Percentiles rank a stretch among this genome's conserved stretches.
These are phyloP conservation scores for Axinella damicornis DNA, from an alignment of 37 sponge, comb jelly and placozoan genomes.

Conservation along the genomic window DNA sequence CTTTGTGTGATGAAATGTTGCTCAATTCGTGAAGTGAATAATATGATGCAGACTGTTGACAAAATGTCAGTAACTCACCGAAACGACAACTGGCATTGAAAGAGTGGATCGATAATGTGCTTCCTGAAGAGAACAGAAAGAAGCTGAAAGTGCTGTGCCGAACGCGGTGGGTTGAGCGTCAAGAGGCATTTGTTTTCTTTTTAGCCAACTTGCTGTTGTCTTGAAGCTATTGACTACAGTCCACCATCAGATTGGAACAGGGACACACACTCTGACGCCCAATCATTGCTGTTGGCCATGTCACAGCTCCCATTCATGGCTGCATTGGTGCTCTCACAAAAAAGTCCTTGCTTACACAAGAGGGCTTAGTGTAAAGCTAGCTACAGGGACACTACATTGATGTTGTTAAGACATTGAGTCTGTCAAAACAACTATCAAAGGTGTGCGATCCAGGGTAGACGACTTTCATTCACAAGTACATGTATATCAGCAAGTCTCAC, in stretches of 20 bases:
- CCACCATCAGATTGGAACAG: slow-evolving; percentile 37
- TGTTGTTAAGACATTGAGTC: slow-evolving; percentile 61
- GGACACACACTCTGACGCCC: slow-evolving; percentile 67
- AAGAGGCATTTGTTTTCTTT: too few relatives aligned
- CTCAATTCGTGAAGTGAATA: slow-evolving; percentile 29
- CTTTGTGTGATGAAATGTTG: slow-evolving; percentile 64
- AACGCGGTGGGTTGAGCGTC: too few relatives aligned
- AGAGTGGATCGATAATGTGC: too few relatives aligned
- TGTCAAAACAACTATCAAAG: slow-evolving; percentile 31
- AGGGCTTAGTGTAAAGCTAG: slow-evolving; percentile 71
- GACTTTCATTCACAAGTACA: slow-evolving; percentile 31
- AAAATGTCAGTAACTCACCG: too few relatives aligned
- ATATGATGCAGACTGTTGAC: too few relatives aligned
- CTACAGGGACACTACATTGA: slow-evolving; percentile 66
- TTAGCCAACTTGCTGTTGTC: slow-evolving; percentile 20
- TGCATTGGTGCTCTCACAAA: slow-evolving; percentile 48
- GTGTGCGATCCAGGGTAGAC: slow-evolving; percentile 21
- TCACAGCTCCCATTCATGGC: slow-evolving; percentile 67
- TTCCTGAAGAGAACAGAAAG: too few relatives aligned
- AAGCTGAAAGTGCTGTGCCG: too few relatives aligned
- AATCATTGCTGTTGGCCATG: slow-evolving; percentile 44
- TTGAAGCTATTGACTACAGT: slow-evolving; percentile 49
- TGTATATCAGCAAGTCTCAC: slow-evolving; percentile 37
- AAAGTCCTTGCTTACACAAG: slow-evolving; percentile 60
- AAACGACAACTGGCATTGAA: too few relatives aligned